These are phyloP conservation scores for Trichoplusia ni DNA, from an alignment of 1,140 invertebrate genomes.

Conservation along the genomic window DNA sequence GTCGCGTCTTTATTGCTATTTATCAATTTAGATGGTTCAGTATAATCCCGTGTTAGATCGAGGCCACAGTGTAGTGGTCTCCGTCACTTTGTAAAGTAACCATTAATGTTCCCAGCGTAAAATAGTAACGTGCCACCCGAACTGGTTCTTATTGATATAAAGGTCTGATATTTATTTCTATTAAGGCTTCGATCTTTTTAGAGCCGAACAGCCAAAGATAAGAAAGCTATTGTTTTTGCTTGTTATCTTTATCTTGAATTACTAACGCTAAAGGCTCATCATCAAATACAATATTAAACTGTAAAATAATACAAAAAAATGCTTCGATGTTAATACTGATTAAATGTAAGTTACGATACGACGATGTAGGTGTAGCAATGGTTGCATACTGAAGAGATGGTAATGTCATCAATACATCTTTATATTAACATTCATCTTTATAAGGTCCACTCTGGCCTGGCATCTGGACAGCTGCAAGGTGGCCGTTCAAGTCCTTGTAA, in stretches of 20 bases:
- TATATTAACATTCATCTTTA: too few species aligned
- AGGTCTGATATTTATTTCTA: conserved; percentile 8
- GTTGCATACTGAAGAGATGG: too few species aligned
- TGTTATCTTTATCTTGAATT: too few species aligned
- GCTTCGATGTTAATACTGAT: not conserved
- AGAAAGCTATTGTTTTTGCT: too few species aligned
- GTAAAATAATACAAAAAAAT: not conserved
- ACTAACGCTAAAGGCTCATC: too few species aligned
- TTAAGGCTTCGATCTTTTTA: conserved; percentile 2
- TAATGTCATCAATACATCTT: too few species aligned
- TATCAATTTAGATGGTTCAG: not conserved
- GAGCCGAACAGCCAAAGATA: not conserved
- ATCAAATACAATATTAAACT: too few species aligned
- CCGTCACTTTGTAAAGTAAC: not conserved
- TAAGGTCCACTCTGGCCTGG: too few species aligned
- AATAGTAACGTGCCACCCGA: conserved; percentile 1
- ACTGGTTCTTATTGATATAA: not conserved
- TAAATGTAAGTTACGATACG: too few species aligned
- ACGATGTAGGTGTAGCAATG: too few species aligned
- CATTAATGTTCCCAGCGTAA: not conserved
- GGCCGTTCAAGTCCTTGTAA: too few species aligned
- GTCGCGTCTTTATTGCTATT: conserved; percentile 6
- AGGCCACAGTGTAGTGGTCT: conserved; percentile 1
- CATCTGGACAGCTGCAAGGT: too few species aligned
- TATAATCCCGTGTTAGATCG: not conserved